Conservation (phyloP, 2,888 invertebrate genomes). For the Tiliacea citrago region DNA sequence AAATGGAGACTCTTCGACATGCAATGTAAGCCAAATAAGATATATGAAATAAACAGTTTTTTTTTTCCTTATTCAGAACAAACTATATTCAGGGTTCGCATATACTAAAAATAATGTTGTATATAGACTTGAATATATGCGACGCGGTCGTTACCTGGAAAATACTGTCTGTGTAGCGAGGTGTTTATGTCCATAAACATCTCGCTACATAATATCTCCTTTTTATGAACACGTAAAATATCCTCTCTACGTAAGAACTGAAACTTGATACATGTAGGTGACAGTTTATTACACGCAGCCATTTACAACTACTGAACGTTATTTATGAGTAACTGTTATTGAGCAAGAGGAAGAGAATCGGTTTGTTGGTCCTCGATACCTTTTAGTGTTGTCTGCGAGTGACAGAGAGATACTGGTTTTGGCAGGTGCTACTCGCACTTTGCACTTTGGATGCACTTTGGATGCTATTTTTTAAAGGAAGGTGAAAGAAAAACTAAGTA, state of each 20-base stretch:
- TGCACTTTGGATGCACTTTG: too few relatives aligned
- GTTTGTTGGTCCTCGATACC: not conserved
- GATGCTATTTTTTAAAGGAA: not conserved
- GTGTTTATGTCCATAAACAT: conserved; percentile 68
- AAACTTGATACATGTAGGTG: conserved; percentile 69
- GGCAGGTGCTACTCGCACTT: not conserved
- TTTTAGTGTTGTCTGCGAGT: conserved; percentile 4
- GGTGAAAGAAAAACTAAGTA: not conserved
- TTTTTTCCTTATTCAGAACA: too few relatives aligned
- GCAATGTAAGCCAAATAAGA: too few relatives aligned
- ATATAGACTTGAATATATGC: not conserved
- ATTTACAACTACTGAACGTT: conserved; percentile 63
- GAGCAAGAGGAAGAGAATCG: not conserved
- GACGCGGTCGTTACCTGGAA: not conserved
- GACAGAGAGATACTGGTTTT: conserved; percentile 3
- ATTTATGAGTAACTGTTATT: conserved; percentile 62
- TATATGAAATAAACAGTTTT: too few relatives aligned
- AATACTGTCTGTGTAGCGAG: conserved; percentile 40
- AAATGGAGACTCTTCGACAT: too few relatives aligned
- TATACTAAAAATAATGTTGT: too few relatives aligned
- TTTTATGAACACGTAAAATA: conserved; percentile 77
- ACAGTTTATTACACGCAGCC: conserved; percentile 67
- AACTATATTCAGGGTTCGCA: too few relatives aligned
- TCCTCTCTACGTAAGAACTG: conserved; percentile 60
- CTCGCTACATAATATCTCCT: conserved; percentile 69